Percentiles rank a stretch among this genome's conserved stretches.
Conservation (phyloP, 2,113 vertebrate species). For the Psephotus haematonotus region DNA sequence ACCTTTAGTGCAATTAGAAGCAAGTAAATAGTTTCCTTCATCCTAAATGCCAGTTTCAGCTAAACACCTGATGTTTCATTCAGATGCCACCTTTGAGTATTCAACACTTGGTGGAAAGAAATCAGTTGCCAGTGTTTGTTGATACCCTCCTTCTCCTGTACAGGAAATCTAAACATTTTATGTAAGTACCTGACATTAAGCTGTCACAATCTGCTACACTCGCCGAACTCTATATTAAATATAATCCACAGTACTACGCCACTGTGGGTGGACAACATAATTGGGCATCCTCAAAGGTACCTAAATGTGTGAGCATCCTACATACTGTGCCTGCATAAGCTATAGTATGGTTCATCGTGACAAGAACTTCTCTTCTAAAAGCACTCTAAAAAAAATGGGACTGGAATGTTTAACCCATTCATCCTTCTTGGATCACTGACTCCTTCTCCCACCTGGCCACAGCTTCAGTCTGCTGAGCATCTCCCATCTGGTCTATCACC, state of each 20-base stretch:
- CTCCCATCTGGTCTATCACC: neutral
- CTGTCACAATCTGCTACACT: slow-evolving; percentile 44
- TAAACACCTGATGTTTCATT: neutral
- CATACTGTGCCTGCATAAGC: neutral
- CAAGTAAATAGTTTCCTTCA: neutral
- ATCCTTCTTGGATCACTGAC: neutral
- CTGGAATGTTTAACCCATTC: neutral
- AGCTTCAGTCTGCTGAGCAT: neutral
- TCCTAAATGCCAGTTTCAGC: neutral
- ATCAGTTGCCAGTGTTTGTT: slow-evolving; percentile 5
- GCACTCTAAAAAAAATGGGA: neutral
- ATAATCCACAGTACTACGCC: neutral
- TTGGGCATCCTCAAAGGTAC: slow-evolving; percentile 28
- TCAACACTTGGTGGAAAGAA: neutral
- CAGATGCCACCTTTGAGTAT: neutral
- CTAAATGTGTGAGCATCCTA: slow-evolving; percentile 60
- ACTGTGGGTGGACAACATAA: slow-evolving; percentile 62
- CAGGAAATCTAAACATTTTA: slow-evolving; percentile 38
- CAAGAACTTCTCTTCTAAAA: slow-evolving; percentile 18
- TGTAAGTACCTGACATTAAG: slow-evolving; percentile 19
- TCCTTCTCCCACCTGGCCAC: neutral
- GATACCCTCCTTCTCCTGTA: neutral
- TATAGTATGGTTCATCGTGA: neutral
- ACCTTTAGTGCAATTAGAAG: neutral
- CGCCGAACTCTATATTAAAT: slow-evolving; percentile 1